Evolutionary conservation across 2,888 invertebrate species (phyloP), one percentile per base, ranked within the genome.

Genomic region (Cistogaster globosa): DNA sequence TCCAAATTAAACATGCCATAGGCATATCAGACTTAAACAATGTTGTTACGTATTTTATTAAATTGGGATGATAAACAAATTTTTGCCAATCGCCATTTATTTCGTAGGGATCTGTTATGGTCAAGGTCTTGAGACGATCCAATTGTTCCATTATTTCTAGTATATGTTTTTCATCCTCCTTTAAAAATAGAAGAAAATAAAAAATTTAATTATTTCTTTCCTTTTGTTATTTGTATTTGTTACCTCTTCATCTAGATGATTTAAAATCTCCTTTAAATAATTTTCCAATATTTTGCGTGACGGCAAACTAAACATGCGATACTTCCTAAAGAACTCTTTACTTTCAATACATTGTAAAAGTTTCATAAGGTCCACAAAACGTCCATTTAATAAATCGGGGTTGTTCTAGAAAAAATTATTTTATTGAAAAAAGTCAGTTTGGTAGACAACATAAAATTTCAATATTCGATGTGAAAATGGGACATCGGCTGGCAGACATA

Each of bases 31-130:
- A 89, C 84, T 89, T 90, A 20, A 93, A 91, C 76, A 90, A 86
- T 4, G 90, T 84, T n/a, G 89, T 90, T 9, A 92, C 90, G 51
- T 90, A 86, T 79, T 91, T 89, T 0, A 90, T 85, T 51, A 93
- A 87, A 87, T 92, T 92, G 9, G 90, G 86, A 83, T 92, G 89
- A 86, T 92, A 90, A 32, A 93, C 89, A 86, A 93, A 93, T 84
- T 91, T 91, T 81, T 91, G 91, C 93, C 93, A 93, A 36, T 92
- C 90, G n/a, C 88, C 78, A 86, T 92, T 91, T 26, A 90, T 88
- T 86, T 92, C 92, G 57, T 90, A 91, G 2, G 93, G 93, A 90
- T 93, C 93, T 38, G 91, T 91, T 12, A 93, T 90, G 20, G 89
- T 83, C n/a, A 93, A 87, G 0, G 93, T 93, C 86, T 92, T 91